Evolutionary conservation across 2,797 vertebrate species (phyloP), one percentile per base, ranked within the genome.

Genomic region (Vultur gryphus): DNA sequence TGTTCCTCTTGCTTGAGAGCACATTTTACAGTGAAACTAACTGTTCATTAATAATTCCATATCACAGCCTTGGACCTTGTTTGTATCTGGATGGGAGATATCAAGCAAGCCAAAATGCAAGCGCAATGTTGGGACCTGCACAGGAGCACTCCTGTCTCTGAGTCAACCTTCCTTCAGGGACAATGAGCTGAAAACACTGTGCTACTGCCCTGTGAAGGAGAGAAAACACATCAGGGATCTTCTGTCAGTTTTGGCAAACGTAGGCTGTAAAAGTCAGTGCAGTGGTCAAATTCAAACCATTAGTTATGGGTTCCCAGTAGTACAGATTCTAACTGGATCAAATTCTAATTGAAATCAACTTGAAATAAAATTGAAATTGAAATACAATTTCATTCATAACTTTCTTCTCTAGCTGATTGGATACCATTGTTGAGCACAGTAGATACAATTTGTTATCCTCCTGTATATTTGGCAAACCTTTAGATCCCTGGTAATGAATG

Each of bases 1-100:
- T 3, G 43, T 88, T 93, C 61, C 51, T 83, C 85, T 92, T 93
- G 85, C 72, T 94, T 91, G 83, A 94, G 84, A 90, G 75, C 55
- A 59, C 15, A 55, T 77, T 84, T 93, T 59, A 75, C 73, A 67
- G 43, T 4, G 16, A 91, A 88, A 95, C 31, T 35, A 85, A 78
- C 66, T 0, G 5, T 49, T 95, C 48, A 39, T 44, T 8, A 93
- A 35, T 49, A 73, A 90, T 70, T 92, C 92, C 76, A 55, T 10
- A 39, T 7, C 39, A 61, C 23, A 65, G 78, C 37, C 55, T 73
- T 29, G 70, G 66, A 87, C 37, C 46, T 73, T 44, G 17, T 41
- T 59, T 15, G 0, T 52, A 21, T 54, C 41, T 43, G 29, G 37
- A 29, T 24, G 21, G 44, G 13, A 69, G 15, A 20, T 12, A 13